Conservation (phyloP, 2,113 vertebrate genomes). For the Lipophrys pholis region DNA sequence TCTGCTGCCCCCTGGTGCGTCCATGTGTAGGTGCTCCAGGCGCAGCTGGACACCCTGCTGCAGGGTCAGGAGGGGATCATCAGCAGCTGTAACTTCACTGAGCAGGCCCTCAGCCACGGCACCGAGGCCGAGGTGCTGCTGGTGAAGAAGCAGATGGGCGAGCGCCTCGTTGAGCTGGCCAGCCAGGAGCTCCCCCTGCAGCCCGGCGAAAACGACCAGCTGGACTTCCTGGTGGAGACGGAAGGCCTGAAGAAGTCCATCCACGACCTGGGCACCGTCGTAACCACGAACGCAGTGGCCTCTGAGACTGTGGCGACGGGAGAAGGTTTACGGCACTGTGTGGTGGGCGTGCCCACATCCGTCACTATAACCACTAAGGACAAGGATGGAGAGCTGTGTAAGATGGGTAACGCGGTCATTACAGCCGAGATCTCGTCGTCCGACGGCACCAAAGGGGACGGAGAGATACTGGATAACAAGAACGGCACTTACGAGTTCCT, state of each 20-base stretch:
- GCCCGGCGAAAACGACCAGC: constrained; percentile 93
- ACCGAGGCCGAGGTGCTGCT: constrained; percentile 95
- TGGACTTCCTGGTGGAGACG: constrained; percentile 94
- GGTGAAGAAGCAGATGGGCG: constrained; percentile 97
- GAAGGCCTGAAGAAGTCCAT: constrained; percentile 97
- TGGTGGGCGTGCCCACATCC: constrained; percentile 90
- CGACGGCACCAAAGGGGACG: constrained; percentile 88
- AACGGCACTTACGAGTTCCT: constrained; percentile 97
- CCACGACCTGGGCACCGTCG: constrained; percentile 94
- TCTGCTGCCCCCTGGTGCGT: constrained; percentile 53
- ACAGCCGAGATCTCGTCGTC: constrained; percentile 89
- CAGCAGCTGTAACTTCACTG: constrained; percentile 94
- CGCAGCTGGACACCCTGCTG: constrained; percentile 91
- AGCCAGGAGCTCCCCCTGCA: constrained; percentile 89
- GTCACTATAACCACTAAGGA: constrained; percentile 96
- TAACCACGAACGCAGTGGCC: constrained; percentile 94
- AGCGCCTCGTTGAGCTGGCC: constrained; percentile 90
- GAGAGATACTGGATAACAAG: constrained; percentile 95
- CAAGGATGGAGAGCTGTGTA: constrained; percentile 94
- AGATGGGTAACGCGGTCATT: constrained; percentile 93
- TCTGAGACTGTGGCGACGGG: constrained; percentile 94
- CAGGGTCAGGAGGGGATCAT: constrained; percentile 94
- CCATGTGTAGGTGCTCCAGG: constrained; percentile 89
- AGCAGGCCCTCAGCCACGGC: constrained; percentile 93
- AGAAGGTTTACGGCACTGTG: constrained; percentile 92